phyloP scores from a whole-genome alignment of 2,113 vertebrate genomes.

The Peromyscus californicus region DNA sequence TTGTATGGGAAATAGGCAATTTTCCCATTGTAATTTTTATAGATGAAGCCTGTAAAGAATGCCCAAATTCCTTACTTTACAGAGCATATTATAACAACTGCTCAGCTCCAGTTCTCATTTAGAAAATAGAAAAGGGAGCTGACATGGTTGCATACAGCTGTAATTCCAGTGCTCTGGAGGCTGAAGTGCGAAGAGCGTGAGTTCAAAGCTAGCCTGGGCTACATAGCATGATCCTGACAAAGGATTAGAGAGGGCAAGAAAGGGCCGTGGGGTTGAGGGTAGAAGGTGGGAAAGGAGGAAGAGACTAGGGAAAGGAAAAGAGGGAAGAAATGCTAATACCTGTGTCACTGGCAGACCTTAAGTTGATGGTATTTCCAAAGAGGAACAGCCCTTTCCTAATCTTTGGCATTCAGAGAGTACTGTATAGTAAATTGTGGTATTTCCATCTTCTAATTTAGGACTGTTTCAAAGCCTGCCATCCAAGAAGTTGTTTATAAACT shows the following conservation, averaged over 20 bases:
- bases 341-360: background rate
- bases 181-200: background rate
- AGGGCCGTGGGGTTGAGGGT: too few relatives aligned
- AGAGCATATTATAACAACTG: background rate
- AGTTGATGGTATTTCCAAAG: background rate
- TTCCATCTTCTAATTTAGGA: background rate
- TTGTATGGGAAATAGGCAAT: background rate
- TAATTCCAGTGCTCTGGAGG: background rate
- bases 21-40: background rate
- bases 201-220: background rate
- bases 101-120: slow-evolving; percentile 12
- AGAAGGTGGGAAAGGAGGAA: background rate
- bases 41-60: background rate
- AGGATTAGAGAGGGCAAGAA: background rate
- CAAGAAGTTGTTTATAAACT: background rate
- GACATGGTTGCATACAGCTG: background rate
- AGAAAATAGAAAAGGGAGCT: slow-evolving; percentile 7
- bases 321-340: background rate
- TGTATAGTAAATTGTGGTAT: background rate
- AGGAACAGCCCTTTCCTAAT: background rate
- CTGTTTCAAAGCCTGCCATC: background rate
- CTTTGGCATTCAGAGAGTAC: background rate
- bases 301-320: background rate
- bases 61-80: background rate
- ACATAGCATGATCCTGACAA: background rate